These are phyloP conservation scores for Doryteuthis pealeii DNA, from an alignment of 1,140 invertebrate genomes.

Conservation along the genomic window DNA sequence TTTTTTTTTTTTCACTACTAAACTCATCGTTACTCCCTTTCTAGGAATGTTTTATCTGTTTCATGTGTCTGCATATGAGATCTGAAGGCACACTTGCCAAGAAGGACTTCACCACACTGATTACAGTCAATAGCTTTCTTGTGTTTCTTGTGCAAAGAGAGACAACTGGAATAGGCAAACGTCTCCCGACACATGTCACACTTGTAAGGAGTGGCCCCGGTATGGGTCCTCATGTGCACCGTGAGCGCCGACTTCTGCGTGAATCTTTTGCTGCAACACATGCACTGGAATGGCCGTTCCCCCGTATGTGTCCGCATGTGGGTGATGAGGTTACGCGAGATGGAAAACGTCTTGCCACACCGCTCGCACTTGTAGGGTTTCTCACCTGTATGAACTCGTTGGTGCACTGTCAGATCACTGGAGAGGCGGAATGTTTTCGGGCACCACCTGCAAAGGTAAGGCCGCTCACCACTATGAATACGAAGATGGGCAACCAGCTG, in stretches of 20 bases:
- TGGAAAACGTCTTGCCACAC: constrained; percentile 49
- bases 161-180: constrained; percentile 51
- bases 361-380: constrained; percentile 54
- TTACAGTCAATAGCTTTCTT: constrained; percentile 22
- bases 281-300: constrained; percentile 26
- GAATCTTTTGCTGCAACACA: constrained; percentile 10
- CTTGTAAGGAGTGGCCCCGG: constrained; percentile 46
- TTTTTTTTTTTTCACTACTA: too few species aligned
- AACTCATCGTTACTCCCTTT: neutral
- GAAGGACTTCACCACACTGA: constrained; percentile 22
- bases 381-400: constrained; percentile 55
- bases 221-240: constrained; percentile 51
- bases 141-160: constrained; percentile 44
- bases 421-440: constrained; percentile 37
- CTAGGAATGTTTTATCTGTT: neutral
- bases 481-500: constrained; percentile 56
- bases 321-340: constrained; percentile 74
- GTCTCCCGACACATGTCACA: constrained; percentile 54
- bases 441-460: constrained; percentile 57
- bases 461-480: constrained; percentile 56
- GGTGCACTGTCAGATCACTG: constrained; percentile 48
- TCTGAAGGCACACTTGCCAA: constrained; percentile 7
- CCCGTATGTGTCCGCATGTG: constrained; percentile 84
- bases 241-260: constrained; percentile 32
- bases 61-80: constrained; percentile 22